phyloP scores from a whole-genome alignment of 1,140 invertebrate genomes.

The Zaprionus ghesquierei region DNA sequence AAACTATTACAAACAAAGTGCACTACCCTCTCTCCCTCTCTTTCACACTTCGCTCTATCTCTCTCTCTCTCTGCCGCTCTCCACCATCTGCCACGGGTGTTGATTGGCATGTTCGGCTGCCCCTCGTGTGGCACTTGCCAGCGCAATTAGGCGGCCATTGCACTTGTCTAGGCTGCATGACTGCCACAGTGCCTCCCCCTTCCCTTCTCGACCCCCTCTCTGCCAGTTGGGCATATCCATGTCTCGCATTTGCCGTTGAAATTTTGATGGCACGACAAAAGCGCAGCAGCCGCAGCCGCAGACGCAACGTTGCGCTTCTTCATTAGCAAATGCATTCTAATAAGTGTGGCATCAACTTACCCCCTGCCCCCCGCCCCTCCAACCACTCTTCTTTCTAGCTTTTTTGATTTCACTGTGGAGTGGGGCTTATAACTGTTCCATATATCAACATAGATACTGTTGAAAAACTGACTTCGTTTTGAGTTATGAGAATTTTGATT shows the following conservation, averaged over 20 bases:
- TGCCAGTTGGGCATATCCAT: background rate
- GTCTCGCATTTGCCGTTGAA: constrained; percentile 32
- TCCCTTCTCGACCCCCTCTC: background rate
- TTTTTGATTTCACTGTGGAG: constrained; percentile 3
- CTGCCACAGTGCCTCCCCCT: background rate
- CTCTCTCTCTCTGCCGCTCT: background rate
- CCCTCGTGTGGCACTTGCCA: constrained; percentile 54
- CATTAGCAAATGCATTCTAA: constrained; percentile 54
- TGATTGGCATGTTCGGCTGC: constrained; percentile 71
- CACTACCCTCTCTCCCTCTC: background rate
- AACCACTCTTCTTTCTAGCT: background rate
- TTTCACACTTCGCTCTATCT: background rate
- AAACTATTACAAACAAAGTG: constrained; percentile 56
- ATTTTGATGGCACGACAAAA: constrained; percentile 45
- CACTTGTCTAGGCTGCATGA: constrained; percentile 48
- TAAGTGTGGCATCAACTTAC: constrained; percentile 39
- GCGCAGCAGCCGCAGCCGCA: constrained; percentile 28
- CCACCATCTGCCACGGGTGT: constrained; percentile 49
- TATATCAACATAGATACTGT: background rate
- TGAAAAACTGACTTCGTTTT: background rate
- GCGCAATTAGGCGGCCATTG: constrained; percentile 75
- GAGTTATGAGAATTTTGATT: too few relatives aligned
- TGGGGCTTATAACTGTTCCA: background rate
- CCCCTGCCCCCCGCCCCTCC: background rate
- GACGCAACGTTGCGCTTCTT: constrained; percentile 26